phyloP scores from a whole-genome alignment of 2,888 invertebrate genomes.

The Papilio demoleus region DNA sequence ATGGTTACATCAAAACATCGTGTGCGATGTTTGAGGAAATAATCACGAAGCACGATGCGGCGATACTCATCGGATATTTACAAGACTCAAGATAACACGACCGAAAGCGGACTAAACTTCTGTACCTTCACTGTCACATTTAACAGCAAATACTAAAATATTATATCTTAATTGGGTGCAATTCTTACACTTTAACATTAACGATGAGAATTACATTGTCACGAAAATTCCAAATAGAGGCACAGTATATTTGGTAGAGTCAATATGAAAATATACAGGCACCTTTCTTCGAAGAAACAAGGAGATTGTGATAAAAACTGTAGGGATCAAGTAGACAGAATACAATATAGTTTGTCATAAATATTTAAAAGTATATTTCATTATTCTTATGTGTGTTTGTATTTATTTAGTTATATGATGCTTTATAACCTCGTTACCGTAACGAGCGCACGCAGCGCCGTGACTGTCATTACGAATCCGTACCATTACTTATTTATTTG shows the following conservation, averaged over 20 bases:
- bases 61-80: conserved; percentile 26
- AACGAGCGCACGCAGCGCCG: conserved; percentile 22
- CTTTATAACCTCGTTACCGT: conserved; percentile 25
- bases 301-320: no score
- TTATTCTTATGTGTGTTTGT: neutral
- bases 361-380: no score
- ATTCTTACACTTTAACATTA: neutral
- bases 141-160: conserved; percentile 25
- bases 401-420: conserved; percentile 2
- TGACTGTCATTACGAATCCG: conserved; percentile 25
- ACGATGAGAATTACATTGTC: no score
- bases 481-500: conserved; percentile 25
- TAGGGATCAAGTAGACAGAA: no score
- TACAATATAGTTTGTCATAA: no score
- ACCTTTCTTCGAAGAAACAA: no score
- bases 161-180: conserved; percentile 5
- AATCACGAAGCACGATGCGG: conserved; percentile 28
- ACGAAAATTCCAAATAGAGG: no score
- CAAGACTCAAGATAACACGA: conserved; percentile 32
- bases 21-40: conserved; percentile 23
- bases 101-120: conserved; percentile 16
- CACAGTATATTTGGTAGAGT: no score
- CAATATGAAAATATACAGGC: no score
- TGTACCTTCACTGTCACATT: conserved; percentile 30
- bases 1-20: conserved; percentile 19